Evolutionary conservation across 2,113 vertebrate species (phyloP), one percentile per base, ranked within the genome.

Genomic region (Aplodontia rufa): DNA sequence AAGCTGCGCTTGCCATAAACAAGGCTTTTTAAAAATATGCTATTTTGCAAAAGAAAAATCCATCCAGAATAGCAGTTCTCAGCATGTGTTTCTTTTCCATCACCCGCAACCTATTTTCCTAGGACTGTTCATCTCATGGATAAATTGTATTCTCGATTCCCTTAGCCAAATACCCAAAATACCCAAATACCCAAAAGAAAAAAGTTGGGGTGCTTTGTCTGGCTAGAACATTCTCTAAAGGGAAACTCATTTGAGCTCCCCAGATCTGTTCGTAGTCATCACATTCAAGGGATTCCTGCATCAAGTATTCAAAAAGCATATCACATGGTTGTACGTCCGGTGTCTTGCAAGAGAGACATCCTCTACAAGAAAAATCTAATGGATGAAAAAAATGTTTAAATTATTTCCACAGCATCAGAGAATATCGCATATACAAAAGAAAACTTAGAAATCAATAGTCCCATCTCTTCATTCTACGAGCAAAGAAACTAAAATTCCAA

Each of bases 401-500:
- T 78, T 69, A 84, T 51, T 84, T 74, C 45, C 85, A 83, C 12
- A 92, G 53, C n/a, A 85, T 94, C 66, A 74, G 35, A 95, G 11
- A 85, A 30, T 55, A 91, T 55, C 2, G 40, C 11, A 80, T 8
- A 66, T 85, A 76, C 3, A 24, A 86, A 60, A 71, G 26, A 42
- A 82, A 75, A 11, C 49, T 79, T 26, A 66, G 78, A 90, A 85
- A 86, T 79, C 8, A 72, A 72, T 47, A 90, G 22, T 55, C 12
- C 22, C 58, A 80, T 12, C 14, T 24, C 19, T 78, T 96, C 30
- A 19, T 66, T 82, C n/a, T 90, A 40, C 30, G 64, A 32, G 68
- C 58, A 71, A 91, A 92, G 58, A 97, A 85, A 94, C 2, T 9
- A 81, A 83, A 71, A 76, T 87, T 91, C 55, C 78, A 88, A 93